Evolutionary conservation across 2,797 vertebrate genomes (phyloP).

Genomic region (Coluber constrictor): DNA sequence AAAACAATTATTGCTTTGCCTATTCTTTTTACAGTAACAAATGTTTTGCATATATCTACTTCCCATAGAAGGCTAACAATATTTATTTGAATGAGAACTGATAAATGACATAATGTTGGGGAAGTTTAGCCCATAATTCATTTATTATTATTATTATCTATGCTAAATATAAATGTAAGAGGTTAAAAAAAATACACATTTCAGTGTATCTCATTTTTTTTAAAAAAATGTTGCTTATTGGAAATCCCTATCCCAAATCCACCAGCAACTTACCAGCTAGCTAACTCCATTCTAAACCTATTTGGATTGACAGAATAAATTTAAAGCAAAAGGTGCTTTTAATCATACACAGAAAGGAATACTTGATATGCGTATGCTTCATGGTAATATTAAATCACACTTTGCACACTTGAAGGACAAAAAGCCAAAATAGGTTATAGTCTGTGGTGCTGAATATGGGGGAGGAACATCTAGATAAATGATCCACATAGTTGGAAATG

Average conservation of each 20-base stretch:
- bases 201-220: not conserved
- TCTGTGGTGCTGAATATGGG: conserved; percentile 46
- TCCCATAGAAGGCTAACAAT: conserved; percentile 18
- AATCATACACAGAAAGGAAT: conserved; percentile 38
- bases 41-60: not conserved
- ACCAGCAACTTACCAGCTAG: conserved; percentile 24
- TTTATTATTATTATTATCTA: not conserved
- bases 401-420: conserved; percentile 41
- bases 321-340: conserved; percentile 49
- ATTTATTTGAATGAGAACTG: conserved; percentile 9
- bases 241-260: not conserved
- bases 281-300: conserved; percentile 49
- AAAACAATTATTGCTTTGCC: not conserved
- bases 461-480: conserved; percentile 43
- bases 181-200: not conserved
- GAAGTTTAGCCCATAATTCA: not conserved
- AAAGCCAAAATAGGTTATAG: conserved; percentile 49
- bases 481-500: conserved; percentile 57
- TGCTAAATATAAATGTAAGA: not conserved
- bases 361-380: conserved; percentile 24
- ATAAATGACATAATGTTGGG: conserved; percentile 12
- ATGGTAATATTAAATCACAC: conserved; percentile 49
- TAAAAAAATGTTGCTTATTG: not conserved
- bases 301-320: conserved; percentile 38
- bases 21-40: not conserved